Base-by-base conservation (phyloP, 2,113 vertebrate genomes). In the Shinisaurus crocodilurus region DNA sequence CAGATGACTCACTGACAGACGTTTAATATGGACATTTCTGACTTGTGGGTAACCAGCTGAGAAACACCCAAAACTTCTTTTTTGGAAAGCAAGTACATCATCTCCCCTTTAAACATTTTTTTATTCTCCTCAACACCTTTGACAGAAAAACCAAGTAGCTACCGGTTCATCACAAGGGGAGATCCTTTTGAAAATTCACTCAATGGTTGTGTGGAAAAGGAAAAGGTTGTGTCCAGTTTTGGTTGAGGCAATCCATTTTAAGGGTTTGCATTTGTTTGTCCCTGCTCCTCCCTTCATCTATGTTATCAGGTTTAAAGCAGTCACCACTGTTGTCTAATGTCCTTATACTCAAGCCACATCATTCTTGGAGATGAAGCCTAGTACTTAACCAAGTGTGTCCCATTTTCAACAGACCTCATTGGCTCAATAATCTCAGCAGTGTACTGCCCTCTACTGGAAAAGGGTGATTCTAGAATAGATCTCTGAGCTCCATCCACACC, bases 381-480 rank as follows among this genome's bases (percentile, higher is more conserved):
- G 5, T 20, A 40, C 12, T 18, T 86, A 29, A 87, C 8, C n/a
- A 77, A 60, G 20, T 2, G 54, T 9, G 3, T 13, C 34, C n/a
- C 43, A 10, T 8, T 75, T 57, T 57, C 50, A 29, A 40, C 10
- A 75, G n/a, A 32, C 2, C 43, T 57, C 1, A 54, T 70, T 8
- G 10, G 6, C 12, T 85, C 74, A 54, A 20, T 87, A 16, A 37
- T 80, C 2, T 81, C 23, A 63, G 27, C 54, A 69, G 32, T 16
- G 60, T 57, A 80, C 90, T 96, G 93, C 95, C 95, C 93, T 93
- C 95, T 95, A 88, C 0, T 5, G 95, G 92, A 76, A 90, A 0
- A 82, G 70, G 50, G 0, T 50, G 0, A 89, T 69, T 27, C 90
- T 89, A 87, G 92, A 89, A 20, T 12, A 72, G 7, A 65, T n/a